Evolutionary conservation across 2,888 invertebrate genomes (phyloP), one percentile per base, ranked within the genome.

Genomic region (Anticlea derivata): DNA sequence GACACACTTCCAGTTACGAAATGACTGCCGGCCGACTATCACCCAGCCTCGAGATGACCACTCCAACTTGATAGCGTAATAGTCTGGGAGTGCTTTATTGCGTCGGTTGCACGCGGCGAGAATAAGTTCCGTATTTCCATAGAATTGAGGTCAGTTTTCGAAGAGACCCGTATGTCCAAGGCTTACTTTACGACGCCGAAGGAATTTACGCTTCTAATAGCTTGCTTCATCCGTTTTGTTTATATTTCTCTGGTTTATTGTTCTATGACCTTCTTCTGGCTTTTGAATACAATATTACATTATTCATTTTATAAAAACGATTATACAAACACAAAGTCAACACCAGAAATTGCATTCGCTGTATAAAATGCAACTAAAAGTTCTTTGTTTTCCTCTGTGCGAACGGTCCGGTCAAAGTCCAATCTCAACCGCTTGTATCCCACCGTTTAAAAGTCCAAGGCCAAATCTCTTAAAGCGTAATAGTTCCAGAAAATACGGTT

Each of bases 1-100:
- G 66, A 75, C 74, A 81, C 65, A 73, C 81, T 76, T 47, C 78
- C 66, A 77, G 73, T 75, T 80, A 66, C 59, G 62, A 73, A 65
- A 54, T 53, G 53, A 64, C 29, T 56, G 47, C 51, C 53, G 50
- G 55, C 58, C 61, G 65, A 50, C 30, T 56, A 58, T 64, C 58
- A 49, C 60, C 48, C 50, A 52, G n/a, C n/a, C n/a, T n/a, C 53
- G 60, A 48, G 58, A 66, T 63, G 68, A 67, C 65, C 80, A 74
- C 70, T 78, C 67, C 51, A 71, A 78, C 57, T 77, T 70, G 68
- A 75, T 71, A 71, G 75, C 50, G 55, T 83, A 73, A 78, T 70
- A 43, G 59, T 61, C 63, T 70, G 64, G 65, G 68, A 71, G 75
- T 74, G 70, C 66, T 78, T 76, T 76, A 80, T 71, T 72, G 71